Conservation (phyloP, 2,888 invertebrate species). For the Himalopsyche japonica region DNA sequence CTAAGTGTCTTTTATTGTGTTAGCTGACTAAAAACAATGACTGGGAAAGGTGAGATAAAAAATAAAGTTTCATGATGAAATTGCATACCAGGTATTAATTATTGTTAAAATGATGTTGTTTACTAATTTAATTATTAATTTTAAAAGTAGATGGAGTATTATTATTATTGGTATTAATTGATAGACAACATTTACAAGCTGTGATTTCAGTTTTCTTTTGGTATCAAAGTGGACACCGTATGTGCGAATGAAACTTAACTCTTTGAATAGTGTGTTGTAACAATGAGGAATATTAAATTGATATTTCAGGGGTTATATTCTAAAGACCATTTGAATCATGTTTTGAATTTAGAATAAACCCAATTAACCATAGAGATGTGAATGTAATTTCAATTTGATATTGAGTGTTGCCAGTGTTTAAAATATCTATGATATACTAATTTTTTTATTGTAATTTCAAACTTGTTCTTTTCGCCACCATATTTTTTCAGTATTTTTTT, state of each 20-base stretch:
- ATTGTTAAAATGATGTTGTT: not conserved
- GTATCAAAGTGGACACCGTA: slow-evolving; percentile 16
- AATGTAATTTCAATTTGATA: too few relatives aligned
- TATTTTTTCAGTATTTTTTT: too few relatives aligned
- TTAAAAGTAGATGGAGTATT: slow-evolving; percentile 11
- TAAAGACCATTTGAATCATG: too few relatives aligned
- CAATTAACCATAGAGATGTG: too few relatives aligned
- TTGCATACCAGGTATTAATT: not conserved
- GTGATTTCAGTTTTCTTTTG: slow-evolving; percentile 31
- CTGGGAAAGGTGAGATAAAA: not conserved
- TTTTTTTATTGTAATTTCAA: too few relatives aligned
- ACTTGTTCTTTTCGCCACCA: too few relatives aligned
- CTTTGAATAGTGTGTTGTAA: not conserved
- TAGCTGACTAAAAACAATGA: not conserved
- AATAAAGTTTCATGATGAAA: not conserved
- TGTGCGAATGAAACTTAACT: slow-evolving; percentile 9
- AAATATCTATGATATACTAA: too few relatives aligned
- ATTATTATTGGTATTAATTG: slow-evolving; percentile 20
- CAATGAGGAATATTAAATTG: too few relatives aligned
- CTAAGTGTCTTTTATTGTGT: too few relatives aligned
- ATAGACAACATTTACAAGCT: slow-evolving; percentile 32
- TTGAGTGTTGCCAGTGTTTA: too few relatives aligned
- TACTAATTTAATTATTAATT: not conserved
- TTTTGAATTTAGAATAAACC: too few relatives aligned
- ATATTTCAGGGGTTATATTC: too few relatives aligned